A percentile compares a stretch with the other conserved stretches of the same genome.
Conservation (phyloP, 2,113 vertebrate species). For the Heterotilapia buettikoferi region DNA sequence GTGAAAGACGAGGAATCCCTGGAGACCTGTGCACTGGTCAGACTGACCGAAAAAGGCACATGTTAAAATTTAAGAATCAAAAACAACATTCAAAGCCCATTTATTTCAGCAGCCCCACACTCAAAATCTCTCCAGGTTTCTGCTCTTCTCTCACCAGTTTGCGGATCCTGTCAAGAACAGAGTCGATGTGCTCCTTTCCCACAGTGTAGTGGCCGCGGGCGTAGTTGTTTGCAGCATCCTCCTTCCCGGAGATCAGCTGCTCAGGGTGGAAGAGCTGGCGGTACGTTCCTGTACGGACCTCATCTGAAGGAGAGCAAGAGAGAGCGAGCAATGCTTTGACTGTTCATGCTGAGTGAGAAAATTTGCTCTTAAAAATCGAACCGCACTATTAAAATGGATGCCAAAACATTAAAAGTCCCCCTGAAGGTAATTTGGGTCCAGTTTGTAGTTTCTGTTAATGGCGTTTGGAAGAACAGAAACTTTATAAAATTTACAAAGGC, state of each 20-base stretch:
- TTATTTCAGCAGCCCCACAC: neutral
- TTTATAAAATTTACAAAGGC: neutral
- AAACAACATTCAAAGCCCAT: neutral
- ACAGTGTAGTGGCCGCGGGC: conserved; percentile 66
- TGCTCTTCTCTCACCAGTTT: conserved; percentile 51
- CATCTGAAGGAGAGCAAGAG: conserved; percentile 25
- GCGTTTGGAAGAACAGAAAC: neutral
- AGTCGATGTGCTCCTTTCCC: conserved; percentile 63
- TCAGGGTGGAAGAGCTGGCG: conserved; percentile 65
- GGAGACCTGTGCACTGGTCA: conserved; percentile 64
- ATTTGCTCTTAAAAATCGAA: neutral
- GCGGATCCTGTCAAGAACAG: conserved; percentile 55
- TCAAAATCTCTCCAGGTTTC: neutral
- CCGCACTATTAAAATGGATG: neutral
- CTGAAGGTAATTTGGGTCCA: neutral
- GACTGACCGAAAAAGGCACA: neutral
- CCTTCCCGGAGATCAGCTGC: conserved; percentile 67
- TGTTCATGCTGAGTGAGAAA: neutral
- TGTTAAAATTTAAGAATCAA: neutral
- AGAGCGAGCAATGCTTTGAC: neutral
- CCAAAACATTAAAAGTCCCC: neutral
- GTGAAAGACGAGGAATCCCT: conserved; percentile 64
- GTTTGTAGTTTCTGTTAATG: neutral
- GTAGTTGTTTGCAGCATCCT: conserved; percentile 68
- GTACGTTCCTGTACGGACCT: conserved; percentile 56